Evolutionary conservation across 1,140 invertebrate genomes (phyloP).

Genomic region (Saccostrea glomerata): DNA sequence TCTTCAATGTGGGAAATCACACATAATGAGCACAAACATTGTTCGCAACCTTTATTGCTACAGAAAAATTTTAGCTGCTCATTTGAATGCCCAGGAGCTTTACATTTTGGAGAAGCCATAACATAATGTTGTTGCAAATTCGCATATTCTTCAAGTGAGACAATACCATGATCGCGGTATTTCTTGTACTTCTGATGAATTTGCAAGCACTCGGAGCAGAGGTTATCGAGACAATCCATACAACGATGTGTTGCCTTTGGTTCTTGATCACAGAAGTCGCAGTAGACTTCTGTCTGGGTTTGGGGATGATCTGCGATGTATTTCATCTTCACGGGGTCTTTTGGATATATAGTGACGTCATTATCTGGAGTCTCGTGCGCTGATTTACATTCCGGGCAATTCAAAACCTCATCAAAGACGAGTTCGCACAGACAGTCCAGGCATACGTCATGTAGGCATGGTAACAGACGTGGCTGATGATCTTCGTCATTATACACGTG

Average conservation of each 20-base stretch:
- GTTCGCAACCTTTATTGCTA: conserved; percentile 10
- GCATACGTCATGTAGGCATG: conserved; percentile 37
- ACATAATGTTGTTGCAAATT: conserved; percentile 13
- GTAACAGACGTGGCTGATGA: conserved; percentile 28
- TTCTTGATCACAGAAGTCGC: conserved; percentile 32
- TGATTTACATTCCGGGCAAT: conserved; percentile 15
- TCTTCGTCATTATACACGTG: conserved; percentile 37
- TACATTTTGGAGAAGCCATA: background rate
- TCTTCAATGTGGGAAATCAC: conserved; percentile 9
- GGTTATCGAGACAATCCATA: conserved; percentile 12
- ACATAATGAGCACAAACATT: background rate
- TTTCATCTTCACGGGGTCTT: background rate
- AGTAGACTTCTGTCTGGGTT: background rate
- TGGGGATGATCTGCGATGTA: background rate
- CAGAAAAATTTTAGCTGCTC: conserved; percentile 17
- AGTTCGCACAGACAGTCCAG: conserved; percentile 30
- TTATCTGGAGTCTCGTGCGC: background rate
- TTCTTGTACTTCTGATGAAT: conserved; percentile 30
- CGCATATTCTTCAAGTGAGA: background rate
- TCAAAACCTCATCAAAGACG: background rate
- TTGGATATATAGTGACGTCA: conserved; percentile 13
- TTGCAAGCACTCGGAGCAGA: background rate
- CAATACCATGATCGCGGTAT: background rate
- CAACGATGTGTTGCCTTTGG: background rate
- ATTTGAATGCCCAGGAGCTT: background rate